Conservation (phyloP, 2,797 vertebrate species). For the Eutrigla gurnardus region DNA sequence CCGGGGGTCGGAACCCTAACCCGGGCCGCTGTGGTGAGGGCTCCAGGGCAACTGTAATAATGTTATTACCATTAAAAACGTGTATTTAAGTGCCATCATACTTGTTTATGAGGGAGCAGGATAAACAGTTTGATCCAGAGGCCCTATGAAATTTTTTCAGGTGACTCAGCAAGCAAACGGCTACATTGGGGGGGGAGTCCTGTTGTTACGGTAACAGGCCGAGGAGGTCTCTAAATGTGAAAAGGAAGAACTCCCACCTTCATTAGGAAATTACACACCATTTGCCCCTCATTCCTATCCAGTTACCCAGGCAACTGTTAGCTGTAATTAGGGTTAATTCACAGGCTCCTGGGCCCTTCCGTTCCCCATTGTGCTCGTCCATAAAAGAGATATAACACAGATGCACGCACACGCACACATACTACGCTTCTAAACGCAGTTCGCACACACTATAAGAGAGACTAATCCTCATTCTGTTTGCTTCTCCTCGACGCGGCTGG, state of each 20-base stretch:
- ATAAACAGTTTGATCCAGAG: slow-evolving; percentile 28
- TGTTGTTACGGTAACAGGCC: slow-evolving; percentile 66
- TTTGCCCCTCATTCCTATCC: slow-evolving; percentile 72
- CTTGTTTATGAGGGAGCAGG: slow-evolving; percentile 28
- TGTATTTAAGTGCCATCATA: slow-evolving; percentile 11
- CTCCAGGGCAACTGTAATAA: slow-evolving; percentile 1
- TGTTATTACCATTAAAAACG: slow-evolving; percentile 13
- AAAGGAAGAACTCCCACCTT: slow-evolving; percentile 49
- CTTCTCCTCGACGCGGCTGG: slow-evolving; percentile 22
- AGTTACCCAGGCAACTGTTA: slow-evolving; percentile 72
- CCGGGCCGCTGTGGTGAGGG: not conserved
- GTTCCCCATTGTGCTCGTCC: slow-evolving; percentile 72
- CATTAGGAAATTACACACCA: slow-evolving; percentile 78
- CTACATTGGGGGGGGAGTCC: slow-evolving; percentile 35
- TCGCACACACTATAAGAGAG: slow-evolving; percentile 31
- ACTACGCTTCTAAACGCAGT: slow-evolving; percentile 10
- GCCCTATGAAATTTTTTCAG: slow-evolving; percentile 15
- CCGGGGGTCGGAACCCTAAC: not conserved
- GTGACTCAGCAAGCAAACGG: slow-evolving; percentile 65
- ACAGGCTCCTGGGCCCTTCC: slow-evolving; percentile 72
- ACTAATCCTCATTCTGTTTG: slow-evolving; percentile 59
- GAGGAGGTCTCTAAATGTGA: slow-evolving; percentile 67
- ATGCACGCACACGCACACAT: slow-evolving; percentile 49
- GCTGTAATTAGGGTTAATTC: slow-evolving; percentile 78
- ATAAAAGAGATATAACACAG: slow-evolving; percentile 78